phyloP scores from a whole-genome alignment of 2,888 invertebrate species.

The Arctia plantaginis region DNA sequence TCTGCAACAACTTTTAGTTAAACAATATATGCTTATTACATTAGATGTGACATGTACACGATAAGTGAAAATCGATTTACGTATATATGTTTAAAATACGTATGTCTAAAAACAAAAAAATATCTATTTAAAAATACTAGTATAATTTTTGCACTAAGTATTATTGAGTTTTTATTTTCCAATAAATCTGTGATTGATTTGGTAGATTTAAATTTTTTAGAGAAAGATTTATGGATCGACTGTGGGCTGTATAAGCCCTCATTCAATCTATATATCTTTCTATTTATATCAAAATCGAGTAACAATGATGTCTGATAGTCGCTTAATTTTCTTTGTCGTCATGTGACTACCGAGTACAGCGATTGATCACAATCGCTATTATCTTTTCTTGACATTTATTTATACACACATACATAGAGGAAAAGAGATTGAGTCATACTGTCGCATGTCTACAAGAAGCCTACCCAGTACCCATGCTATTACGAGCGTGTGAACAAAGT shows the following conservation, averaged over 20 bases:
- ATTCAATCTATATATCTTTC: background rate
- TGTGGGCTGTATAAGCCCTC: background rate
- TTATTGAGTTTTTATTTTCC: background rate
- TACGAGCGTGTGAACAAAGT: slow-evolving; percentile 14
- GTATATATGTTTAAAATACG: background rate
- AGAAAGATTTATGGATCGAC: background rate
- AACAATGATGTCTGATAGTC: background rate
- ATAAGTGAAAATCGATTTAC: no score
- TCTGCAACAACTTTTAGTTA: no score
- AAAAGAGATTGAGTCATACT: slow-evolving; percentile 13
- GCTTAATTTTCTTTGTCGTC: background rate
- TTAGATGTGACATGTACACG: no score
- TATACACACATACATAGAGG: slow-evolving; percentile 8
- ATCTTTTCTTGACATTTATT: background rate
- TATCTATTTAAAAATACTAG: background rate
- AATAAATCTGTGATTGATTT: background rate
- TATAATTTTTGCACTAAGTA: background rate
- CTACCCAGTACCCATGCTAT: slow-evolving; percentile 3
- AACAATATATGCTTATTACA: no score
- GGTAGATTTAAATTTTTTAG: background rate
- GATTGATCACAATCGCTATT: background rate
- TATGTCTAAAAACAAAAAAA: background rate
- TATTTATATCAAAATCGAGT: background rate
- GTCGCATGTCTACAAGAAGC: slow-evolving; percentile 2
- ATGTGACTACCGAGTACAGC: background rate